A percentile compares a stretch with the other conserved stretches of the same genome.
These are phyloP conservation scores for Anastatus disparis DNA, from an alignment of 1,140 invertebrate species.

Conservation along the genomic window DNA sequence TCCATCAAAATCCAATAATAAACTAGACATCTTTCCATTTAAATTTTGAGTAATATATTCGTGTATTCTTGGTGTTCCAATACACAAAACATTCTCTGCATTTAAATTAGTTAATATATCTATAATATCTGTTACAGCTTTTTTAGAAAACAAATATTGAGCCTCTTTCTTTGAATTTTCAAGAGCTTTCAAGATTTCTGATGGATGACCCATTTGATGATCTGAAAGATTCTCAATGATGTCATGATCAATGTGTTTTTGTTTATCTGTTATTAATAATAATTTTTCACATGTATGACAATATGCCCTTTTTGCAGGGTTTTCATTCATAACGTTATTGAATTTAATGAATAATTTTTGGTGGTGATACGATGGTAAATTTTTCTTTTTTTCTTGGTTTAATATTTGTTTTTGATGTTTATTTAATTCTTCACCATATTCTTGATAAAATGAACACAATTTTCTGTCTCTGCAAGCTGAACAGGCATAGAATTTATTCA, in stretches of 20 bases:
- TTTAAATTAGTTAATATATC: constrained; percentile 67
- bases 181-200: constrained; percentile 71
- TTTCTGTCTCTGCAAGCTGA: constrained; percentile 82
- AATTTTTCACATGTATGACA: constrained; percentile 75
- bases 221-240: constrained; percentile 63
- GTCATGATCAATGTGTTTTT: constrained; percentile 67
- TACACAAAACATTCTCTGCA: constrained; percentile 76
- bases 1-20: constrained; percentile 82
- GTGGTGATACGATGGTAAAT: constrained; percentile 65
- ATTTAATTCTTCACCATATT: constrained; percentile 67
- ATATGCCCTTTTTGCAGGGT: constrained; percentile 63
- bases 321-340: constrained; percentile 55
- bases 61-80: constrained; percentile 82
- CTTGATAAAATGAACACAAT: constrained; percentile 75
- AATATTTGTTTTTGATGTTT: constrained; percentile 66
- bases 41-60: constrained; percentile 72
- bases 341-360: constrained; percentile 67
- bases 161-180: constrained; percentile 78
- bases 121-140: constrained; percentile 68
- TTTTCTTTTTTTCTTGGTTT: constrained; percentile 65
- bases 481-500: constrained; percentile 78
- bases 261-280: constrained; percentile 61
- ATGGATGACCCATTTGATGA: constrained; percentile 68
- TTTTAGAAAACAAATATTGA: constrained; percentile 78
- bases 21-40: constrained; percentile 67